Evolutionary conservation across 2,113 vertebrate species (phyloP).

Genomic region (Aphelocoma coerulescens): DNA sequence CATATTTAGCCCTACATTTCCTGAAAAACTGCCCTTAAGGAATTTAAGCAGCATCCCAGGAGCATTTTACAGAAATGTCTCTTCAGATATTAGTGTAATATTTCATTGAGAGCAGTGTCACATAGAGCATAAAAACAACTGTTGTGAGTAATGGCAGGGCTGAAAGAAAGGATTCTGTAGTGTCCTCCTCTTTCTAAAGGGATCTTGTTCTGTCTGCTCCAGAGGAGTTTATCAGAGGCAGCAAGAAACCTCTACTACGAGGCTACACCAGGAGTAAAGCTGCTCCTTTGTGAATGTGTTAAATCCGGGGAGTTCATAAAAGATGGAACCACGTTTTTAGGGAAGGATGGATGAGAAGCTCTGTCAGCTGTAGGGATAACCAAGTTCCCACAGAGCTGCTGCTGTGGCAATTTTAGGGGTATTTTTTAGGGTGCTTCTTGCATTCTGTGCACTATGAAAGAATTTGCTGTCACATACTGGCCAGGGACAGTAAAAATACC

Average conservation of each 20-base stretch:
- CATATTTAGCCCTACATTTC: neutral
- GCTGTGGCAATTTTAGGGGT: neutral
- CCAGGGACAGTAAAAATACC: neutral
- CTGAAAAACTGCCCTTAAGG: neutral
- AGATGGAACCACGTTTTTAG: fast-evolving
- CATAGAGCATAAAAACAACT: neutral
- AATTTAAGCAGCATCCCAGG: neutral
- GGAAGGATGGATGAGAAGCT: neutral
- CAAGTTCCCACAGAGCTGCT: neutral
- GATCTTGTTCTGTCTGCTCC: neutral
- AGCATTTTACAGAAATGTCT: neutral
- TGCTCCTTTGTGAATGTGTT: neutral
- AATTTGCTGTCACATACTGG: neutral
- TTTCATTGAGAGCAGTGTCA: neutral
- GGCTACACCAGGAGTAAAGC: neutral
- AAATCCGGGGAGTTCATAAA: neutral
- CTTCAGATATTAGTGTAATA: neutral
- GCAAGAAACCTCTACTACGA: neutral
- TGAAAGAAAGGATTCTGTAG: neutral
- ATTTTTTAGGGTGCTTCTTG: neutral
- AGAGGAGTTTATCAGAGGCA: neutral
- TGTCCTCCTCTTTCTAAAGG: neutral
- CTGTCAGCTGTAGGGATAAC: neutral
- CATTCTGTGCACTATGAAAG: neutral
- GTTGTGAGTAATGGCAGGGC: neutral